Percentiles rank a stretch among this genome's conserved stretches.
Evolutionary conservation across 2,797 vertebrate genomes (phyloP).

Genomic region (Zalophus californianus): DNA sequence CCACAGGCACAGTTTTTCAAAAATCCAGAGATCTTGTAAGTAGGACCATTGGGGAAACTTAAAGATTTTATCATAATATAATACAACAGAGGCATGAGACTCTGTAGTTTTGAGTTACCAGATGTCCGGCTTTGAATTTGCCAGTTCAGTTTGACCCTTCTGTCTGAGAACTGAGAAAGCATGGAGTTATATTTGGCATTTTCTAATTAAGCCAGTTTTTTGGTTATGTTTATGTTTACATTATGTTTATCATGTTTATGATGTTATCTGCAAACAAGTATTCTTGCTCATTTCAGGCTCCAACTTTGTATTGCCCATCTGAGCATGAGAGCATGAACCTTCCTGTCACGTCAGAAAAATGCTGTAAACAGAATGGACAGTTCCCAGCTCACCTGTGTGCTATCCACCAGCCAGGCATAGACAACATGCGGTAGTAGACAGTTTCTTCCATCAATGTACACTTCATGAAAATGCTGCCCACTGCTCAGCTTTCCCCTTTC

Average conservation of each 20-base stretch:
- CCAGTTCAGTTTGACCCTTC: background rate
- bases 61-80: background rate
- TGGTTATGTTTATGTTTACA: background rate
- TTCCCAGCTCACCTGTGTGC: background rate
- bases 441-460: background rate
- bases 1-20: background rate
- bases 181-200: background rate
- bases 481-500: background rate
- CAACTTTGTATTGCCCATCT: background rate
- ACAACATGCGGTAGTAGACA: background rate
- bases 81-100: background rate
- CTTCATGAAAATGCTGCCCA: background rate
- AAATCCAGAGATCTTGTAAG: background rate
- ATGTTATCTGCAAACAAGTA: background rate
- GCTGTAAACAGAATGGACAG: background rate
- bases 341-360: background rate
- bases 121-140: background rate
- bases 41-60: background rate
- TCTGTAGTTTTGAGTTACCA: background rate
- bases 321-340: background rate
- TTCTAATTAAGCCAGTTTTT: constrained; percentile 26
- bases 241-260: background rate
- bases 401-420: background rate
- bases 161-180: background rate
- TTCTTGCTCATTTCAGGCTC: background rate